These are phyloP conservation scores for Mythimna albipuncta DNA, from an alignment of 2,888 invertebrate genomes.

Conservation along the genomic window DNA sequence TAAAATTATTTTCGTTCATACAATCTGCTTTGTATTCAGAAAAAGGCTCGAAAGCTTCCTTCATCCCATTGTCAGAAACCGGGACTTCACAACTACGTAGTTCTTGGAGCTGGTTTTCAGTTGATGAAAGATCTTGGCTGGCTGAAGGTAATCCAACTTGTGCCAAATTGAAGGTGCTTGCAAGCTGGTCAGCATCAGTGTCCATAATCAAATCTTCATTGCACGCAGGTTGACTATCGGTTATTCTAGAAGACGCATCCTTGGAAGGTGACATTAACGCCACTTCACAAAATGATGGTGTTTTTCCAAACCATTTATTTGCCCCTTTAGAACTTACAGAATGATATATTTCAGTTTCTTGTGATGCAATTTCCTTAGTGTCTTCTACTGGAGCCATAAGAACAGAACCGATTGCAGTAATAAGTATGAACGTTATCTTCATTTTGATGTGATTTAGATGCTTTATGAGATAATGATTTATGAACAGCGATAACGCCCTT, in stretches of 20 bases:
- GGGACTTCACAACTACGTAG: not conserved
- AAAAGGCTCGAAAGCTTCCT: not conserved
- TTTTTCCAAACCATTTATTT: not conserved
- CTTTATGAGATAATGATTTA: conserved; percentile 8
- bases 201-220: not conserved
- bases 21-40: not conserved
- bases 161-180: not conserved
- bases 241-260: not conserved
- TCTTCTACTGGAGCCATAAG: conserved; percentile 26
- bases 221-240: not conserved
- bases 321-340: not conserved
- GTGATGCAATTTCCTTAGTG: not conserved
- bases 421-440: conserved; percentile 42
- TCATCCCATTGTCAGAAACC: not conserved
- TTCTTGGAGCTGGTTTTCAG: not conserved
- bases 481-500: conserved; percentile 6
- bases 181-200: not conserved
- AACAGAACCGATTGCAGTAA: conserved; percentile 17
- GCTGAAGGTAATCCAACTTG: too few species aligned
- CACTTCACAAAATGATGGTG: not conserved
- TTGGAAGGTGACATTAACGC: not conserved
- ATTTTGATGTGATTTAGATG: conserved; percentile 36
- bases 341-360: not conserved
- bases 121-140: not conserved
- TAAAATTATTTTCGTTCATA: conserved; percentile 20